Evolutionary conservation across 1,140 invertebrate species (phyloP).

Genomic region (Macrobrachium rosenbergii): DNA sequence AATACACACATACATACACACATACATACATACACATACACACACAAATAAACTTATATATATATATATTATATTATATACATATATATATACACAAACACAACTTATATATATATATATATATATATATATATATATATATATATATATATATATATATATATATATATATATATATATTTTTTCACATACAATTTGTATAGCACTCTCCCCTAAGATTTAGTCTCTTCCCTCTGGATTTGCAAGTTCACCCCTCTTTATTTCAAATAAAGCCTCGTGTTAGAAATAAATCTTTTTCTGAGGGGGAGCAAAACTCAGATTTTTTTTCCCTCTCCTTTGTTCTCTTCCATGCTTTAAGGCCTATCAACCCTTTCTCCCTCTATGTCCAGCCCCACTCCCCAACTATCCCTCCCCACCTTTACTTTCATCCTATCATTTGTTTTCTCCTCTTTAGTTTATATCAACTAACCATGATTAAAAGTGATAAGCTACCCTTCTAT

Average conservation of each 20-base stretch:
- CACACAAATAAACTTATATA: constrained; percentile 10
- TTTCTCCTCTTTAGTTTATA: too few relatives aligned
- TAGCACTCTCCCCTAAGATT: not conserved
- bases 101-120: not conserved
- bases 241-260: not conserved
- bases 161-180: constrained; percentile 21
- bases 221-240: not conserved
- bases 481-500: too few relatives aligned
- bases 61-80: constrained; percentile 1
- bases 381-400: too few relatives aligned
- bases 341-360: too few relatives aligned
- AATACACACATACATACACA: not conserved
- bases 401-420: too few relatives aligned
- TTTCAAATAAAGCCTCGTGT: not conserved
- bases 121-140: constrained; percentile 3
- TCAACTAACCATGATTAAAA: too few relatives aligned
- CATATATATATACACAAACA: not conserved
- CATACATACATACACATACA: constrained; percentile 7
- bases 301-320: too few relatives aligned
- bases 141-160: constrained; percentile 11
- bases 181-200: not conserved
- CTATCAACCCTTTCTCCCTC: too few relatives aligned
- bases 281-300: not conserved
- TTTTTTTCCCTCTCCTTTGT: too few relatives aligned
- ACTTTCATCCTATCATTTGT: too few relatives aligned